Base-by-base conservation (phyloP, 2,113 vertebrate genomes). In the Halcyon senegalensis region DNA sequence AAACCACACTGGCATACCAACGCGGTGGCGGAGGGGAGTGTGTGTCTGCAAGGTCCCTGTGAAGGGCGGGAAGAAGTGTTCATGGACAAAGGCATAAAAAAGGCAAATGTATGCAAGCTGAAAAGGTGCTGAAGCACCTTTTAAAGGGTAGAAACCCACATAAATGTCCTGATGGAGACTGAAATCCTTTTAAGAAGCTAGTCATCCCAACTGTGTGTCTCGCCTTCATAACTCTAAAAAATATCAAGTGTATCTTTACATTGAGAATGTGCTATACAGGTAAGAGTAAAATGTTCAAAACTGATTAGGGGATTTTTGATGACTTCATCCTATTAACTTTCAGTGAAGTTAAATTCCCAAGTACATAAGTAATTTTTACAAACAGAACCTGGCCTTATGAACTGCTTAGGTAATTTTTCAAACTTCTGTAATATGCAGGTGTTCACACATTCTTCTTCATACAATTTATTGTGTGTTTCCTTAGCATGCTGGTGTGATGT, bases 1-100 rank as follows among this genome's bases (percentile, higher is more conserved):
- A 97, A 97, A 97, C 88, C 96, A 87, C 83, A 90, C 9, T 24
- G 64, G 84, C 51, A 94, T 60, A 81, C 59, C 89, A 97, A 83
- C 35, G 30, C 83, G 76, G 56, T 12, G 37, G 56, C 9, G n/a
- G 62, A 44, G 24, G 66, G 14, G 41, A 28, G 25, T 13, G n/a
- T 2, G 1, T 18, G 74, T 93, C 72, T 92, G 80, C 84, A 70
- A 80, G 13, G 60, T 62, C 82, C 15, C n/a, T 62, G 72, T 60
- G 50, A 96, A 82, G 20, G 1, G 43, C 0, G 73, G 92, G 63
- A 96, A 97, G 60, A 96, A 87, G 24, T 86, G 76, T 51, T 90
- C 83, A 93, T 33, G 19, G 80, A 66, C 87, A 69, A 81, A 94
- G n/a, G n/a, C 55, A 75, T 79, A 51, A 90, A 94, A 97, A 96